Percentiles rank a stretch among this genome's conserved stretches.
Conservation (phyloP, 2,888 invertebrate species). For the Spisula subtruncata region DNA sequence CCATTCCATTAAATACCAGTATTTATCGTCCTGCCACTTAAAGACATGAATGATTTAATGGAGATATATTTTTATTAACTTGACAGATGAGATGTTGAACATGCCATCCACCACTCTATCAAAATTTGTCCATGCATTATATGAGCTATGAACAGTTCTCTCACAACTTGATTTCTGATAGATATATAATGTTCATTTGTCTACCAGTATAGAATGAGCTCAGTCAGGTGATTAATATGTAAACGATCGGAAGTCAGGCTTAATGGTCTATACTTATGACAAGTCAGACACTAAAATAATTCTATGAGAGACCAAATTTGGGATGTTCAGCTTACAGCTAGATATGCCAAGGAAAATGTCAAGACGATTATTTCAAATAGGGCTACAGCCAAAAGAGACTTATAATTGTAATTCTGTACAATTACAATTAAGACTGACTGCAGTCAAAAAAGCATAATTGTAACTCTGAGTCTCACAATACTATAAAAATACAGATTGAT, state of each 20-base stretch:
- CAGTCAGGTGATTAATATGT: neutral
- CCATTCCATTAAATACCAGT: neutral
- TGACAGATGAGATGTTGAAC: neutral
- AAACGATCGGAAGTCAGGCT: neutral
- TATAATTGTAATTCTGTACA: too few relatives aligned
- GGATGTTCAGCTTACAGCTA: too few relatives aligned
- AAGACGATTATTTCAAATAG: neutral
- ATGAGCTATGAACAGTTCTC: neutral
- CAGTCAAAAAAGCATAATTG: neutral
- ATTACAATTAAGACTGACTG: too few relatives aligned
- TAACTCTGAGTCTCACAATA: too few relatives aligned
- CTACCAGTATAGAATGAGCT: neutral
- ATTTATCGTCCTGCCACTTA: neutral
- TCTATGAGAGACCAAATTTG: neutral
- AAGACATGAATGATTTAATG: neutral
- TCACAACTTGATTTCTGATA: neutral
- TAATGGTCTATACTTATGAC: neutral
- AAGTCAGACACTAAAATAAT: neutral
- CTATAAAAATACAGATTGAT: too few relatives aligned
- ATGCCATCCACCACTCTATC: neutral
- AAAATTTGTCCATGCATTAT: neutral
- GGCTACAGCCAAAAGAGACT: too few relatives aligned
- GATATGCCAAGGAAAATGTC: neutral
- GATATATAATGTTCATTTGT: constrained; percentile 5
- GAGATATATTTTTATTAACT: neutral